Evolutionary conservation across 2,888 invertebrate species (phyloP).

Genomic region (Lochmaea crataegi): DNA sequence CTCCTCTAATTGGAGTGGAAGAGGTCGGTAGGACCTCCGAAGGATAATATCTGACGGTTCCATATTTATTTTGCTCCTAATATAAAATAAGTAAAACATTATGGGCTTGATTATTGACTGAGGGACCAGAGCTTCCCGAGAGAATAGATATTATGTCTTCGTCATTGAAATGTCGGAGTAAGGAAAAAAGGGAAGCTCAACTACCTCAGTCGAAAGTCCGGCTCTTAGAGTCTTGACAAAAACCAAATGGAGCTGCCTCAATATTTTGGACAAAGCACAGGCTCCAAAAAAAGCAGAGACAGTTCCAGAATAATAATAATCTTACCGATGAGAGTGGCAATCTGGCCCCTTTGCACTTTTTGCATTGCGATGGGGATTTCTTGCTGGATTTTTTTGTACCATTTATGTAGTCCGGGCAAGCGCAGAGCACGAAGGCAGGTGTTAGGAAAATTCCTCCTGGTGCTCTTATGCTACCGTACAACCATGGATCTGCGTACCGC

Average conservation of each 20-base stretch:
- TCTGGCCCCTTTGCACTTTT: slow-evolving; percentile 86
- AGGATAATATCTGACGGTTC: slow-evolving; percentile 70
- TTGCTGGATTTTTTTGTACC: slow-evolving; percentile 80
- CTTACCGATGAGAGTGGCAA: slow-evolving; percentile 73
- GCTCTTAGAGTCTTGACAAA: no score
- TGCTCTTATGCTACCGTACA: slow-evolving; percentile 76
- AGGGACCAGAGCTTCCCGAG: neutral
- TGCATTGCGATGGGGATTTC: slow-evolving; percentile 82
- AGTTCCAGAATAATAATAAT: no score
- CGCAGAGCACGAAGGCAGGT: slow-evolving; percentile 81
- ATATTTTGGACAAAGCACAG: no score
- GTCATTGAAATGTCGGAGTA: no score
- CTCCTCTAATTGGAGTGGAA: slow-evolving; percentile 67
- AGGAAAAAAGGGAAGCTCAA: no score
- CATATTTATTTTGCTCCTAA: slow-evolving; percentile 67
- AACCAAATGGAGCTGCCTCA: no score
- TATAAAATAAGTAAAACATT: slow-evolving; percentile 11
- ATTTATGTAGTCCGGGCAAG: slow-evolving; percentile 82
- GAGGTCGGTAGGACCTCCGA: slow-evolving; percentile 52
- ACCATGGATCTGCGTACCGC: slow-evolving; percentile 88
- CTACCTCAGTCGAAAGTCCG: no score
- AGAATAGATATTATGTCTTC: no score
- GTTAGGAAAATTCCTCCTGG: slow-evolving; percentile 63
- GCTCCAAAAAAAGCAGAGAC: no score
- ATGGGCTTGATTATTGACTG: neutral